Base-by-base conservation (phyloP, 2,113 vertebrate genomes). In the Heptranchias perlo region DNA sequence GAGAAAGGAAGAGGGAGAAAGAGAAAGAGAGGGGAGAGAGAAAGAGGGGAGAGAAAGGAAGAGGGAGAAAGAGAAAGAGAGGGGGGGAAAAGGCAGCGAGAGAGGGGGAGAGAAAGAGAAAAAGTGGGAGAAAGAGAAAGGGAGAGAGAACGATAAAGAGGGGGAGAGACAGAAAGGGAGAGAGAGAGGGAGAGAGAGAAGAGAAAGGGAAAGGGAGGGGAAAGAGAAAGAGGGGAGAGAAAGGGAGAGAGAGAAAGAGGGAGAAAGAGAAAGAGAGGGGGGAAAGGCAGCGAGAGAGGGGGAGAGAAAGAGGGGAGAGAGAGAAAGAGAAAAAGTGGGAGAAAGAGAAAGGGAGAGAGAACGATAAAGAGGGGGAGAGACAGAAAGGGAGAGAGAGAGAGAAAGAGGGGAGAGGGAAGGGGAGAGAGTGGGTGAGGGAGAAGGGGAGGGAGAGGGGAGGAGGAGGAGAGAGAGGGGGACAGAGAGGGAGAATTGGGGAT, bases 1-100 rank as follows among this genome's bases (percentile, higher is more conserved):
- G 96, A 96, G 96, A 97, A 96, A 96, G 96, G 96, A 96, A 96
- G 96, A 76, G 39, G 96, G 96, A 0, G 28, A 23, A 3, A 0
- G 64, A 3, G 7, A 69, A 4, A 69, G 21, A 69, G 65, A 58
- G 58, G 58, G 5, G 58, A 5, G 58, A 58, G 8, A 54, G 58
- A 10, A 10, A 58, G 58, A 10, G 8, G 58, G 58, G 58, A 58
- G 58, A 5, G 58, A 58, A 10, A 58, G 58, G 5, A 10, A 58
- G 58, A 10, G 58, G 96, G 96, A 96, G 96, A 39, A 25, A 96
- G 95, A 73, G 61, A 96, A 49, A 21, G 67, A 89, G 78, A 25
- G 62, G 96, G 44, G 95, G 61, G 96, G 82, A 95, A 39, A 96
- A 95, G n/a, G n/a, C n/a, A n/a, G 65, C 13, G 94, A 94, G 96